Evolutionary conservation across 2,797 vertebrate species (phyloP).

Genomic region (Fringilla coelebs): DNA sequence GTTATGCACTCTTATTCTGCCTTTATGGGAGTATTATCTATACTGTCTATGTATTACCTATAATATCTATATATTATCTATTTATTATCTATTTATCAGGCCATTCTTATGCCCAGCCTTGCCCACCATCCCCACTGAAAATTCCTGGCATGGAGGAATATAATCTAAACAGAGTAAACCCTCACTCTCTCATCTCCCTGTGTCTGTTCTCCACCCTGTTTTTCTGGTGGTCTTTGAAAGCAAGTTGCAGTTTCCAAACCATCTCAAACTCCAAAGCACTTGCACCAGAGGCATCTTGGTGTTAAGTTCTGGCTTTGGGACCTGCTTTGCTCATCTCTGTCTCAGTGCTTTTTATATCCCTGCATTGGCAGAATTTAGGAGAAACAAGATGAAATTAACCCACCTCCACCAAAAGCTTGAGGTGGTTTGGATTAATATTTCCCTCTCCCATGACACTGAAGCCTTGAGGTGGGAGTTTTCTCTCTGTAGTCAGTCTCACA

Average conservation of each 20-base stretch:
- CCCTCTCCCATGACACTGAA: neutral
- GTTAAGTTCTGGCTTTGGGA: conserved; percentile 18
- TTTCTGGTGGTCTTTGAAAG: neutral
- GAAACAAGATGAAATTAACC: neutral
- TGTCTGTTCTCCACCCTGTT: neutral
- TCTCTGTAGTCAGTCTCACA: neutral
- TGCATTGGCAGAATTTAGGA: neutral
- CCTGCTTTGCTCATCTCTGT: neutral
- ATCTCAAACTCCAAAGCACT: neutral
- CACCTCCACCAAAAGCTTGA: neutral
- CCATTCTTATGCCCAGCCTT: neutral
- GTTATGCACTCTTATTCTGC: neutral
- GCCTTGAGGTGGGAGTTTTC: neutral
- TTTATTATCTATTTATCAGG: neutral
- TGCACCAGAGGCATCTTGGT: neutral
- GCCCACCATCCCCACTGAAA: neutral
- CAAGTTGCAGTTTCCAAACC: neutral
- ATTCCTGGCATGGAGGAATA: fast-evolving
- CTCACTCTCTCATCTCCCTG: neutral
- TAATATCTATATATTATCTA: too few relatives aligned
- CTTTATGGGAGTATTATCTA: neutral
- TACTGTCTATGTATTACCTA: neutral
- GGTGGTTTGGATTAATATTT: neutral
- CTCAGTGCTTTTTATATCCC: neutral
- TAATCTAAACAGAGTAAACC: neutral